Evolutionary conservation across 2,113 vertebrate species (phyloP), one percentile per base, ranked within the genome.

Genomic region (Microcebus griseorufus): DNA sequence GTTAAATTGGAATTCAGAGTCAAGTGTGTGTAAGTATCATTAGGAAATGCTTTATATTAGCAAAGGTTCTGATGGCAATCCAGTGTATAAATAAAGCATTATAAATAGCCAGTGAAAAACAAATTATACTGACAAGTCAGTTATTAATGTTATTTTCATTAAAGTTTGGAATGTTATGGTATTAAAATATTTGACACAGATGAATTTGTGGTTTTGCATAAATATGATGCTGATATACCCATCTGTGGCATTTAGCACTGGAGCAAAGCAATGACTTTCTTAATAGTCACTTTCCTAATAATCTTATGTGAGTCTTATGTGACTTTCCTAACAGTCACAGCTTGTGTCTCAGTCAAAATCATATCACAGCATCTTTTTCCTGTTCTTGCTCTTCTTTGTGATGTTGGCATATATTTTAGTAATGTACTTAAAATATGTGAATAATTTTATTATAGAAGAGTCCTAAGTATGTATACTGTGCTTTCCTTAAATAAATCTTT

Each of bases 341-440:
- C 83, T 97, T 98, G 93, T 95, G 70, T 82, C 92, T 98, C 97
- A 92, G 81, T 96, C 93, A 97, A 81, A 96, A 89, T 85, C 70
- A 11, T n/a, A 64, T 80, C 67, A 39, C 34, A 97, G 4, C 90
- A 90, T 95, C 80, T 96, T 95, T 92, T 86, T 81, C 86, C 91
- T 95, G 83, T 95, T 97, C 92, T 94, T 60, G 76, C 17, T 93
- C 88, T 64, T 72, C 84, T 92, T 72, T 87, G 88, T 72, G 92
- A 84, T 94, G 93, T 92, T 95, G 94, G 95, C 75, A 51, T 96
- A 27, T 88, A 88, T 91, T 93, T 96, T 96, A 94, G 89, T 42
- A 91, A 93, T 73, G 45, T 93, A 85, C 86, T 95, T 78, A 89
- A 94, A 96, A 75, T 58, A 72, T 65, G 23, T 78, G 93, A 78